Evolutionary conservation across 2,797 vertebrate genomes (phyloP).

Genomic region (Pipistrellus kuhlii): DNA sequence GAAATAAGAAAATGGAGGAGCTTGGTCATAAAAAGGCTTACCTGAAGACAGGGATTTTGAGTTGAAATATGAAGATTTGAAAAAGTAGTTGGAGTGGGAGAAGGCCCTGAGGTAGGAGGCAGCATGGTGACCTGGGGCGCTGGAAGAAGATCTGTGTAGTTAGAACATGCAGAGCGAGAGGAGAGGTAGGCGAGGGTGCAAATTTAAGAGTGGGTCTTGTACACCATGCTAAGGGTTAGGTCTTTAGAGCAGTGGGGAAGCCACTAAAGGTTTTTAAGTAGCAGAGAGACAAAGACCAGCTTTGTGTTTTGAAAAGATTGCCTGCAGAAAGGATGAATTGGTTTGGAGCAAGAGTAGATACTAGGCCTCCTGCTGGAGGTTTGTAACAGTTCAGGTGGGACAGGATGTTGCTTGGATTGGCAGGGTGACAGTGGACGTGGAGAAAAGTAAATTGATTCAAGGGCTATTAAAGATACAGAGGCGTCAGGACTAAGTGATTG

Average conservation of each 20-base stretch:
- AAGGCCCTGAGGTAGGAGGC: background rate
- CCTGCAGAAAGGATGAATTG: background rate
- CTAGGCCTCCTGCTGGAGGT: background rate
- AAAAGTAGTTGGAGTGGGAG: background rate
- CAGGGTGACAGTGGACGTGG: background rate
- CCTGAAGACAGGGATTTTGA: slow-evolving; percentile 11
- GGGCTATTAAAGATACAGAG: background rate
- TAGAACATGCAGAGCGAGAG: background rate
- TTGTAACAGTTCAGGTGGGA: background rate
- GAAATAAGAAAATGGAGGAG: background rate
- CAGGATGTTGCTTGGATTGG: background rate
- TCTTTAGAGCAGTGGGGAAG: background rate
- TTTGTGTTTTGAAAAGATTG: slow-evolving; percentile 39
- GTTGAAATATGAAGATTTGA: slow-evolving; percentile 34
- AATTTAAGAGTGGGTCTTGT: background rate
- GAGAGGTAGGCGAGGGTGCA: background rate
- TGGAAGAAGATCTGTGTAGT: background rate
- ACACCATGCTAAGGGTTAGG: background rate
- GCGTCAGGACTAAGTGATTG: background rate
- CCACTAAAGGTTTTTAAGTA: background rate
- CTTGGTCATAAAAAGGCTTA: slow-evolving; percentile 10
- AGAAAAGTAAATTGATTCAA: slow-evolving; percentile 8
- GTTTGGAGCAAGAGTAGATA: slow-evolving; percentile 9
- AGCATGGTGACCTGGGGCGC: background rate
- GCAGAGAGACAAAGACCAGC: background rate